phyloP scores from a whole-genome alignment of 2,888 invertebrate genomes.

The Papilio gigon region DNA sequence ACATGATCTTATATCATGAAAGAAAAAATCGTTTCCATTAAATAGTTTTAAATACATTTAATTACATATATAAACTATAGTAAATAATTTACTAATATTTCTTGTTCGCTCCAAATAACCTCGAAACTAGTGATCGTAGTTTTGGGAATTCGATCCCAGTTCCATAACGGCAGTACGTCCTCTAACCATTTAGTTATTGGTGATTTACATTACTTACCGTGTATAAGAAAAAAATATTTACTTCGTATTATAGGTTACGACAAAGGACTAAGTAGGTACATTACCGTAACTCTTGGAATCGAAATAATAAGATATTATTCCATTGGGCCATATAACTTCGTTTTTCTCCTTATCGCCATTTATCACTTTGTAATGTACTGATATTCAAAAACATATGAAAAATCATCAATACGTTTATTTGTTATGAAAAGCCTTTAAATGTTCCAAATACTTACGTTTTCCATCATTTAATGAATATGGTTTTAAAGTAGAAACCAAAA shows the following conservation, averaged over 20 bases:
- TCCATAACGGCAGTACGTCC: neutral
- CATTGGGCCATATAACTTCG: slow-evolving; percentile 46
- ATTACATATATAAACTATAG: too few relatives aligned
- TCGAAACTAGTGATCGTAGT: too few relatives aligned
- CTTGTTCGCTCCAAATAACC: neutral
- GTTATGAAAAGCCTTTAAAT: neutral
- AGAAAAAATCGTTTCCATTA: neutral
- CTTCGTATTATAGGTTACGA: neutral
- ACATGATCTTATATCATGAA: slow-evolving; percentile 49
- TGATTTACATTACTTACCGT: neutral
- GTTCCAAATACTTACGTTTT: slow-evolving; percentile 7
- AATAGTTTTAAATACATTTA: too few relatives aligned
- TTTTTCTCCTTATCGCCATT: slow-evolving; percentile 37
- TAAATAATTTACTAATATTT: neutral
- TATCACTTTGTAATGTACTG: slow-evolving; percentile 7
- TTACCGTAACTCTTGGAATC: slow-evolving; percentile 48
- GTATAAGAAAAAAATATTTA: neutral
- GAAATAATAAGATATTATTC: slow-evolving; percentile 47
- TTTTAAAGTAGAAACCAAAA: neutral
- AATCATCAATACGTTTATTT: neutral
- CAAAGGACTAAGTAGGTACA: neutral
- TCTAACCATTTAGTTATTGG: neutral
- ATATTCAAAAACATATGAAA: neutral
- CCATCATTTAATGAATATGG: slow-evolving; percentile 25
- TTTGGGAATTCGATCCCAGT: neutral